Percentiles rank a stretch among this genome's conserved stretches.
These are phyloP conservation scores for Branchellion lobata DNA, from an alignment of 2,888 invertebrate genomes.

Conservation along the genomic window DNA sequence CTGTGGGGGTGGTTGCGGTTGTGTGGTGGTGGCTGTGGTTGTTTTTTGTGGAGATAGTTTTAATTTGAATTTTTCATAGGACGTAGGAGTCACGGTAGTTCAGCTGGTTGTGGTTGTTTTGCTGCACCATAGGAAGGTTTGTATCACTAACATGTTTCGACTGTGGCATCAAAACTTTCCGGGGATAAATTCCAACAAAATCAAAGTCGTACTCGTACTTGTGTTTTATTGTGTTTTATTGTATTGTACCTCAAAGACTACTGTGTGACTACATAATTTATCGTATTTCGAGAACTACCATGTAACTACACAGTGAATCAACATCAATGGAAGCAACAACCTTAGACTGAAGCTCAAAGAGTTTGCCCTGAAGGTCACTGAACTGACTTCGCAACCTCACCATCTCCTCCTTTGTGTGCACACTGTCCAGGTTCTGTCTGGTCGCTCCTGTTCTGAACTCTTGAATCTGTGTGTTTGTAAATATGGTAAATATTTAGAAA, in stretches of 20 bases:
- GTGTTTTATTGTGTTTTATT: too few species aligned
- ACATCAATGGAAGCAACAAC: constrained; percentile 18
- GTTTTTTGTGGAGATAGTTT: neutral
- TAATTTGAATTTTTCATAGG: neutral
- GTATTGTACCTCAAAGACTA: too few species aligned
- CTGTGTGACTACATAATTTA: too few species aligned
- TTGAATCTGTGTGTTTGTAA: constrained; percentile 35
- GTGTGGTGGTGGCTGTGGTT: too few species aligned
- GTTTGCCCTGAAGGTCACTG: constrained; percentile 30
- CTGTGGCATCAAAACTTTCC: too few species aligned
- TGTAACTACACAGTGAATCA: neutral
- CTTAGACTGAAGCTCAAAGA: constrained; percentile 39
- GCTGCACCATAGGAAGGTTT: too few species aligned
- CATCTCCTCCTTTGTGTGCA: constrained; percentile 41
- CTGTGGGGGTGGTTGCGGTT: constrained; percentile 53
- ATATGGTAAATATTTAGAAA: neutral
- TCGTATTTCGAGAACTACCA: too few species aligned
- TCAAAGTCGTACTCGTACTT: too few species aligned
- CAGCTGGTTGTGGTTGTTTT: neutral
- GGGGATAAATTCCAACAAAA: too few species aligned
- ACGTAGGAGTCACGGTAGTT: neutral
- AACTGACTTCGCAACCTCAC: constrained; percentile 35
- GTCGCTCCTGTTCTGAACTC: constrained; percentile 43
- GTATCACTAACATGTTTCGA: too few species aligned
- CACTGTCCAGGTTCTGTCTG: constrained; percentile 31